These are phyloP conservation scores for Ectemnius continuus DNA, from an alignment of 2,888 invertebrate genomes.

Conservation along the genomic window DNA sequence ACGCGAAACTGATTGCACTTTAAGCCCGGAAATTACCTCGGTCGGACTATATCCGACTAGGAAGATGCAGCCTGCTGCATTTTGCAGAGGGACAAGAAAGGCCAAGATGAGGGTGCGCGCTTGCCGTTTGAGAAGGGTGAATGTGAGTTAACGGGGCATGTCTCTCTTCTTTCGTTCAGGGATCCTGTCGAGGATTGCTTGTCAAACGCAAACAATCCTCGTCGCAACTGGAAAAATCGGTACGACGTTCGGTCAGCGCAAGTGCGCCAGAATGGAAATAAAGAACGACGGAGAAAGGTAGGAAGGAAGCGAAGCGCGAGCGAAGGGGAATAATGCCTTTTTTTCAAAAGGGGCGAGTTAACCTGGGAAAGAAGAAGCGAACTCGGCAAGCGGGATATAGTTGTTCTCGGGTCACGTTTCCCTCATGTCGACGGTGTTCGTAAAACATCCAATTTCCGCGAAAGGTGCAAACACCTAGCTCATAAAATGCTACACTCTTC, in stretches of 20 bases:
- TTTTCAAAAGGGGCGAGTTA: neutral
- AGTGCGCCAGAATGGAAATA: neutral
- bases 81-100: neutral
- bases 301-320: neutral
- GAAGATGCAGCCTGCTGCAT: neutral
- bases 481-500: slow-evolving; percentile 52
- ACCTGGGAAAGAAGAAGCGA: neutral
- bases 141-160: neutral
- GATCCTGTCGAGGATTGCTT: slow-evolving; percentile 31
- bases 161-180: neutral
- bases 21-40: slow-evolving; percentile 33
- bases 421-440: slow-evolving; percentile 37
- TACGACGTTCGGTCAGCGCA: neutral
- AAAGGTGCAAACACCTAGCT: slow-evolving; percentile 38
- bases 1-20: neutral
- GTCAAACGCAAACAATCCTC: slow-evolving; percentile 51
- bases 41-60: slow-evolving; percentile 23
- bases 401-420: slow-evolving; percentile 47
- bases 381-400: slow-evolving; percentile 1
- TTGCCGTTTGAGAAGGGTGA: neutral
- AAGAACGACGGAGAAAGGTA: neutral
- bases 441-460: slow-evolving; percentile 61
- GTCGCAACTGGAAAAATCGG: slow-evolving; percentile 33
- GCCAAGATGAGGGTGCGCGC: slow-evolving; percentile 5
- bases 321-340: neutral